phyloP scores from a whole-genome alignment of 2,888 invertebrate species.

The Aphrophora alni region DNA sequence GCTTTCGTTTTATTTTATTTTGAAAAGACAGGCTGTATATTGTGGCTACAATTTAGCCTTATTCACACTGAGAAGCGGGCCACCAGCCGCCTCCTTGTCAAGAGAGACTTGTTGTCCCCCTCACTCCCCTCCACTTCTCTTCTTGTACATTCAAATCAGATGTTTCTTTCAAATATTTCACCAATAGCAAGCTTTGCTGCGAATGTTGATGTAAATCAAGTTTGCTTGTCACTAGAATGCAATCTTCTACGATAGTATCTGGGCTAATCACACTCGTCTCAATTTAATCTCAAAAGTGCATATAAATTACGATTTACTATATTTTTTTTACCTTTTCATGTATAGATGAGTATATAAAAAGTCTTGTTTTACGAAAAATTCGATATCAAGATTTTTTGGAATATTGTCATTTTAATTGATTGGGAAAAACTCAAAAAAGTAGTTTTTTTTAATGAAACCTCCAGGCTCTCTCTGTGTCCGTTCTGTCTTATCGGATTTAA shows the following conservation, averaged over 20 bases:
- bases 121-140: constrained; percentile 2
- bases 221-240: neutral
- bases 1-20: constrained; percentile 44
- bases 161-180: constrained; percentile 40
- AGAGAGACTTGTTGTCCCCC: neutral
- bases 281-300: no score
- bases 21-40: constrained; percentile 35
- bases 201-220: neutral
- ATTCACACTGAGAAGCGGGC: constrained; percentile 17
- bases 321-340: no score
- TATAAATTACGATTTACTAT: no score
- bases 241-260: neutral
- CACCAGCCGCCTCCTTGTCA: neutral
- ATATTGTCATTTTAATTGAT: no score
- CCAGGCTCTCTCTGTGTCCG: no score
- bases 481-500: no score
- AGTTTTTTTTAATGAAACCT: no score
- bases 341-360: no score
- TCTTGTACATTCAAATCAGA: constrained; percentile 42
- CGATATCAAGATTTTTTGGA: no score
- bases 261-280: neutral
- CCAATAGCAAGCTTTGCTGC: neutral
- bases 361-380: no score
- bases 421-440: no score
- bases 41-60: constrained; percentile 35